These are phyloP conservation scores for Mionectes macconnelli DNA, from an alignment of 2,113 vertebrate genomes.

Conservation along the genomic window DNA sequence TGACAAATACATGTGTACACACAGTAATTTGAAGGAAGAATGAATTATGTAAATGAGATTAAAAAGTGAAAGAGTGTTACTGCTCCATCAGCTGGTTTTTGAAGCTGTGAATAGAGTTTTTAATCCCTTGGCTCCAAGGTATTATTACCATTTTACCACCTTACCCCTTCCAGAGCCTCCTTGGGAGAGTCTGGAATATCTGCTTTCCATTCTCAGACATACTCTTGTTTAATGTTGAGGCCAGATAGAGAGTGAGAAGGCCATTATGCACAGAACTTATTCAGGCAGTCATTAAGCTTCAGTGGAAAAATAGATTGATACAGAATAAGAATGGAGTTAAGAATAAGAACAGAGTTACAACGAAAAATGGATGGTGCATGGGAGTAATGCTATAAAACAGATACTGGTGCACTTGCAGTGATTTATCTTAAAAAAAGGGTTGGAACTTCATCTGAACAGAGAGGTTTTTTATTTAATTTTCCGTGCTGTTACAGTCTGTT, in stretches of 20 bases:
- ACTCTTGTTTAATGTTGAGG: background rate
- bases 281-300: background rate
- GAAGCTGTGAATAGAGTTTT: background rate
- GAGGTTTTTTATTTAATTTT: background rate
- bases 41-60: background rate
- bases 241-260: background rate
- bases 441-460: background rate
- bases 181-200: background rate
- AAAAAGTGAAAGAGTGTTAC: background rate
- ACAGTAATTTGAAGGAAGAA: background rate
- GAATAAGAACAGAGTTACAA: background rate
- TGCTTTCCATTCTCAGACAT: background rate
- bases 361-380: background rate
- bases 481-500: background rate
- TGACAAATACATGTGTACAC: background rate
- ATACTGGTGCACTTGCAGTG: background rate
- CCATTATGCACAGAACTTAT: background rate
- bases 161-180: background rate
- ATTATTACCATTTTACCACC: background rate
- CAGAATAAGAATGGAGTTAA: background rate
- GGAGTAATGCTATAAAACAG: background rate
- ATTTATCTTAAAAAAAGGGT: background rate
- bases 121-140: background rate
- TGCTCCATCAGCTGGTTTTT: background rate
- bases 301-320: background rate